Conservation (phyloP, 2,797 vertebrate species). For the Acipenser transmontanus region DNA sequence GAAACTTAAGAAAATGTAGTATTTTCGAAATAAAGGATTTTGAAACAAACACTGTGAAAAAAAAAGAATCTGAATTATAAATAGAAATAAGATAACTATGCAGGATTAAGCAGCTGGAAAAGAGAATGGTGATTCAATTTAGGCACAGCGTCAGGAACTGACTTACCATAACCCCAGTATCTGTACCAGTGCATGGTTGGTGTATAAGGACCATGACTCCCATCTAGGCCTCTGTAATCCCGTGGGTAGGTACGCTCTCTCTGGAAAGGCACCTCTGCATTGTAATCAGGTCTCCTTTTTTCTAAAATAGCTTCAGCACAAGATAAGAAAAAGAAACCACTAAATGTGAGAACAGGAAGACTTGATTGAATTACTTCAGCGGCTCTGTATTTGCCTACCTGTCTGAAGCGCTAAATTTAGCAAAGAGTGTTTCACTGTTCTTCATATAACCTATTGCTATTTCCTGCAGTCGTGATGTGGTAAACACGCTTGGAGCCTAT, state of each 20-base stretch:
- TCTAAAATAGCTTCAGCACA: background rate
- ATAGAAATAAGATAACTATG: background rate
- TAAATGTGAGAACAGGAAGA: conserved; percentile 13
- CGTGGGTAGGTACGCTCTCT: background rate
- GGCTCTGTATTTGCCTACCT: conserved; percentile 4
- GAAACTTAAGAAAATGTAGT: too few species aligned
- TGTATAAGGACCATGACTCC: conserved; percentile 14
- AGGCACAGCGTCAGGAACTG: background rate
- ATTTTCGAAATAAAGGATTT: too few species aligned
- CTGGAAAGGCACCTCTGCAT: background rate
- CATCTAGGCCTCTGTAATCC: conserved; percentile 16
- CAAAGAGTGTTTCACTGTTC: background rate
- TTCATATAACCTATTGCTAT: background rate
- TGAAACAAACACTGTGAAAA: too few species aligned
- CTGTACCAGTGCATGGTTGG: conserved; percentile 13
- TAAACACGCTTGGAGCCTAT: too few species aligned
- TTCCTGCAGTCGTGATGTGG: background rate
- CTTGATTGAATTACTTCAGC: conserved; percentile 1
- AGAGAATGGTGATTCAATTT: too few species aligned
- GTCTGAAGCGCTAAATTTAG: background rate
- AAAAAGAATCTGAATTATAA: too few species aligned
- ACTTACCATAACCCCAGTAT: conserved; percentile 23
- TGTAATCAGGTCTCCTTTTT: conserved; percentile 15
- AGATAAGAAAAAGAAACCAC: conserved; percentile 18
- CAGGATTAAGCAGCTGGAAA: conserved; percentile 1